Evolutionary conservation across 1,140 invertebrate species (phyloP).

Genomic region (Cardiocondyla obscurior): DNA sequence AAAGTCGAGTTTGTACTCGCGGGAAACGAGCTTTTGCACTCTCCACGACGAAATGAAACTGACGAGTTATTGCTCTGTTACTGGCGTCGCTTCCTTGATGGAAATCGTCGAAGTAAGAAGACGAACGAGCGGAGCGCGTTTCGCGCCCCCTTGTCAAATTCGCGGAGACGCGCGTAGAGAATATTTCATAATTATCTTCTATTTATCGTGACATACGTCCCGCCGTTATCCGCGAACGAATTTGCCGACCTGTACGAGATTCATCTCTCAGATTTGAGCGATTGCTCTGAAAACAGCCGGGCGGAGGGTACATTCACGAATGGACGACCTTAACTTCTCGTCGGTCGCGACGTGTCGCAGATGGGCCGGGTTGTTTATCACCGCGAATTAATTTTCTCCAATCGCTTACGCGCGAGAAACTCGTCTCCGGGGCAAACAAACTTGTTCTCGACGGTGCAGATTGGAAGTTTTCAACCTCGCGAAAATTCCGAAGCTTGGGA

Average conservation of each 20-base stretch:
- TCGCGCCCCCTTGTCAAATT: not conserved
- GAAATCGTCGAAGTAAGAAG: not conserved
- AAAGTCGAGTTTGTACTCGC: not conserved
- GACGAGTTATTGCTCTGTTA: constrained; percentile 26
- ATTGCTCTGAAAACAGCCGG: not conserved
- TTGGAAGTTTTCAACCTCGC: constrained; percentile 6
- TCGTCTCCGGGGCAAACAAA: constrained; percentile 6
- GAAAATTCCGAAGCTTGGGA: not conserved
- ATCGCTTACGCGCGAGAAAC: not conserved
- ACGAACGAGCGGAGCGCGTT: not conserved
- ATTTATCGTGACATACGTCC: not conserved
- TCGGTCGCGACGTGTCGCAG: not conserved
- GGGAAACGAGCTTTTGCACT: constrained; percentile 15
- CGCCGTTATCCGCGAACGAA: not conserved
- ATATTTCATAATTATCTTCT: not conserved
- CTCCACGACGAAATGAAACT: constrained; percentile 13
- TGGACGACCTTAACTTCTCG: not conserved
- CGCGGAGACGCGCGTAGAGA: not conserved
- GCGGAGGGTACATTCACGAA: not conserved
- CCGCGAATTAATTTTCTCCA: constrained; percentile 14
- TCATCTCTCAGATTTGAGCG: not conserved
- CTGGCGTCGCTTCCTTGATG: not conserved
- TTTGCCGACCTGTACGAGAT: not conserved
- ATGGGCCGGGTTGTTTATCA: not conserved
- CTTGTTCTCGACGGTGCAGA: not conserved